These are phyloP conservation scores for Hypselothyrea guttata DNA, from an alignment of 2,888 invertebrate species.

Conservation along the genomic window DNA sequence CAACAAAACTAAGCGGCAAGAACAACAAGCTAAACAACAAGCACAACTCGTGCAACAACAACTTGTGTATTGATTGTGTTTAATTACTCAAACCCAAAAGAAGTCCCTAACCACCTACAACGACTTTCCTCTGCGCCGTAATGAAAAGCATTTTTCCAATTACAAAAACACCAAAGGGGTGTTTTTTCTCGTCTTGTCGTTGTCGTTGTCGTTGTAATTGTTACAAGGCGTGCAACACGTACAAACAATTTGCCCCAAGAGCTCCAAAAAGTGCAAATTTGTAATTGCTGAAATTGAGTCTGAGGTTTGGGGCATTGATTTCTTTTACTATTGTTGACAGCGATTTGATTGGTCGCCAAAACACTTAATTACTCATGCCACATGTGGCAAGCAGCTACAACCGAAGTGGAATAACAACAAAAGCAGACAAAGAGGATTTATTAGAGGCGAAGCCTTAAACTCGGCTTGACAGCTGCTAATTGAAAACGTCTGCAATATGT, in stretches of 20 bases:
- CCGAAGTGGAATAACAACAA: constrained; percentile 11
- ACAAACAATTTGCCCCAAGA: constrained; percentile 55
- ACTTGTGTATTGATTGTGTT: constrained; percentile 52
- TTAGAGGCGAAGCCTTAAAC: too few species aligned
- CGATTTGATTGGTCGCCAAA: constrained; percentile 44
- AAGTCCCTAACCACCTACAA: constrained; percentile 46
- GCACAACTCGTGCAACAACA: constrained; percentile 1
- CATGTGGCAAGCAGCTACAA: constrained; percentile 29
- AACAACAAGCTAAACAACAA: constrained; percentile 5
- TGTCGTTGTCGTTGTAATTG: constrained; percentile 12
- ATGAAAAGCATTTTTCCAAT: constrained; percentile 61
- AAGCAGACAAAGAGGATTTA: constrained; percentile 15
- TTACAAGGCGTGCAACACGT: constrained; percentile 54
- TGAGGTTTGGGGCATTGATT: constrained; percentile 3
- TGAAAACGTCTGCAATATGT: background rate
- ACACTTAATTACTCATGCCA: constrained; percentile 64
- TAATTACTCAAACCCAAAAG: constrained; percentile 75
- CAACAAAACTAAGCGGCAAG: constrained; percentile 1
- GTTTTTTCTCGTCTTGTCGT: constrained; percentile 9
- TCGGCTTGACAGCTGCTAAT: too few species aligned
- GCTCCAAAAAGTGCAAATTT: constrained; percentile 18
- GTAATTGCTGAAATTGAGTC: constrained; percentile 27
- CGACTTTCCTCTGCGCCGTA: constrained; percentile 59
- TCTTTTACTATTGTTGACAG: constrained; percentile 36
- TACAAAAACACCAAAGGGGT: constrained; percentile 44